Percentiles rank a stretch among this genome's conserved stretches.
These are phyloP conservation scores for Lasioglossum calceatum DNA, from an alignment of 2,888 invertebrate genomes.

Conservation along the genomic window DNA sequence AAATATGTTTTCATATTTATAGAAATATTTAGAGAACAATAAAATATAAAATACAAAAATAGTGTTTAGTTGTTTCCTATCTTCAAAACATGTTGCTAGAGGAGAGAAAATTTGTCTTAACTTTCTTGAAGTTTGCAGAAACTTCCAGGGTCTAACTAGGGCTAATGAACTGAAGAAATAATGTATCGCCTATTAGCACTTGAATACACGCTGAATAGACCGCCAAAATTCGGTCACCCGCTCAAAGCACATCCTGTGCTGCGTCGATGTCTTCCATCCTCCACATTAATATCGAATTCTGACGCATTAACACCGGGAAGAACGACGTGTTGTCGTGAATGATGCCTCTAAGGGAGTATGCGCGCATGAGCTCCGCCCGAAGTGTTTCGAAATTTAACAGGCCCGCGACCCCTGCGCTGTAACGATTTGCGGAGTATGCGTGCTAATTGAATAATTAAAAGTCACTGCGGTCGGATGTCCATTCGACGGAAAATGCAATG, in stretches of 20 bases:
- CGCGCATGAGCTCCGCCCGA: neutral
- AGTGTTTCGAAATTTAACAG: constrained; percentile 49
- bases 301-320: constrained; percentile 1
- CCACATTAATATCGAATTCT: constrained; percentile 1
- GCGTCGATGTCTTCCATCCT: constrained; percentile 2
- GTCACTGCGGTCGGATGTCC: constrained; percentile 34
- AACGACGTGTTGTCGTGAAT: constrained; percentile 4
- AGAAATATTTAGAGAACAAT: too few species aligned
- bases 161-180: neutral
- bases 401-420: constrained; percentile 20
- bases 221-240: neutral
- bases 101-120: neutral
- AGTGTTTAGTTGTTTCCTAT: neutral
- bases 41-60: too few species aligned
- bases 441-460: constrained; percentile 69
- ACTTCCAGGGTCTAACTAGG: neutral
- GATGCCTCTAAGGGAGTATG: neutral
- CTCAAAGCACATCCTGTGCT: neutral
- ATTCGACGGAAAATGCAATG: constrained; percentile 39
- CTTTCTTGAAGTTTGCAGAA: neutral
- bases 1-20: too few species aligned
- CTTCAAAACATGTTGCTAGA: neutral
- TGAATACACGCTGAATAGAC: neutral
- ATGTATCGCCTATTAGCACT: neutral
- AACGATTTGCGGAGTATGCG: constrained; percentile 26